Evolutionary conservation across 2,888 invertebrate genomes (phyloP).

Genomic region (Orchesella flavescens): DNA sequence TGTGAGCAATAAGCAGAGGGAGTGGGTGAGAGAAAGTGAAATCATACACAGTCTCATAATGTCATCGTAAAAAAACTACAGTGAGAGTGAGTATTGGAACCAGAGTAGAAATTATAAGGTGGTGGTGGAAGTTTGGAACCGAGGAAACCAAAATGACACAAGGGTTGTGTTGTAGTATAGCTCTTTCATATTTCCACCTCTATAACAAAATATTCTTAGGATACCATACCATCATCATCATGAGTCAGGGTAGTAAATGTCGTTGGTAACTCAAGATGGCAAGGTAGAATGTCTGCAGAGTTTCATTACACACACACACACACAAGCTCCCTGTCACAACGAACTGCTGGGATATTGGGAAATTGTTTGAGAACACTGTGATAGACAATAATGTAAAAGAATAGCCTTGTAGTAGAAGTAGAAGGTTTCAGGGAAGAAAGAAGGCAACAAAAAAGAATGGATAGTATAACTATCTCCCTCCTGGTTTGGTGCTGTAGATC

Average conservation of each 20-base stretch:
- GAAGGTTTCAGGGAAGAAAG: constrained; percentile 34
- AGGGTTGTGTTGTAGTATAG: constrained; percentile 21
- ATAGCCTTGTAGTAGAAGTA: constrained; percentile 36
- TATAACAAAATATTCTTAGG: too few relatives aligned
- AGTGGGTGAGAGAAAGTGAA: constrained; percentile 45
- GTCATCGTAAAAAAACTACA: constrained; percentile 22
- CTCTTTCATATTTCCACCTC: neutral
- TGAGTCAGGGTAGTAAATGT: constrained; percentile 3
- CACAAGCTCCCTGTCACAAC: constrained; percentile 37
- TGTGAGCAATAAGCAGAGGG: constrained; percentile 54
- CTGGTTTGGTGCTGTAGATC: neutral
- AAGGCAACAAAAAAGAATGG: constrained; percentile 25
- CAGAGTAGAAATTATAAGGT: constrained; percentile 34
- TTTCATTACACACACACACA: neutral
- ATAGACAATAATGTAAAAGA: constrained; percentile 57
- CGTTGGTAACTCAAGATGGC: constrained; percentile 33
- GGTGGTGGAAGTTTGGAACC: constrained; percentile 23
- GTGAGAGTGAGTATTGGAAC: constrained; percentile 17
- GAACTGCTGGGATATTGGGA: constrained; percentile 11
- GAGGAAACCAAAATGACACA: constrained; percentile 10
- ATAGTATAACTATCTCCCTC: constrained; percentile 17
- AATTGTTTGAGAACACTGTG: constrained; percentile 15
- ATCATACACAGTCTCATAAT: constrained; percentile 41
- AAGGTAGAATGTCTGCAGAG: neutral
- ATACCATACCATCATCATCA: too few relatives aligned